These are phyloP conservation scores for Perca schrenkii DNA, from an alignment of 2,113 vertebrate species.

Conservation along the genomic window DNA sequence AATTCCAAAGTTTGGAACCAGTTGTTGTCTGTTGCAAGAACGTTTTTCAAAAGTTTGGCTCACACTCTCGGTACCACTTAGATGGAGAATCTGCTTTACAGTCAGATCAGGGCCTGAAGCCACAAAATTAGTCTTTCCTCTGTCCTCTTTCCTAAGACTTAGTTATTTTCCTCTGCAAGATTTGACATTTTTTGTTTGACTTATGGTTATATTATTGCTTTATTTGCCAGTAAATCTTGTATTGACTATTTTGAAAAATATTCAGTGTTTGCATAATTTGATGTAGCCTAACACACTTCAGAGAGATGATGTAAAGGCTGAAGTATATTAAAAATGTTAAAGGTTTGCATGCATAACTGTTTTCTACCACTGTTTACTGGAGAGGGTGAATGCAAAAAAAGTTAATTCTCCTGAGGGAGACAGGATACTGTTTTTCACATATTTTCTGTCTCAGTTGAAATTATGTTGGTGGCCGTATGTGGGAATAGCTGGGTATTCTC, in stretches of 20 bases:
- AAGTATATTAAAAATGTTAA: neutral
- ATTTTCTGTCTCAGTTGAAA: conserved; percentile 32
- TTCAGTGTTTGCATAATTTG: conserved; percentile 23
- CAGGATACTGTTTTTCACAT: neutral
- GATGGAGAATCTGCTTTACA: neutral
- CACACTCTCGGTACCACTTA: neutral
- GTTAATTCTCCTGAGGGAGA: neutral
- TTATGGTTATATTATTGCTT: neutral
- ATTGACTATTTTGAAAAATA: conserved; percentile 27
- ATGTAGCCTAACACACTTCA: conserved; percentile 14
- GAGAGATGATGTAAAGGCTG: conserved; percentile 1
- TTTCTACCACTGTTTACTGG: neutral
- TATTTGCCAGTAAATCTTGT: conserved; percentile 19
- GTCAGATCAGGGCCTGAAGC: neutral
- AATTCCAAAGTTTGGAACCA: neutral
- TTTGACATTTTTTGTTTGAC: conserved; percentile 10
- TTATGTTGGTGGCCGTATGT: neutral
- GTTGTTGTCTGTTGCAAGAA: neutral
- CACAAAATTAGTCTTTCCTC: neutral
- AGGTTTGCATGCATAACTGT: neutral
- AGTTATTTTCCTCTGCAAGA: neutral
- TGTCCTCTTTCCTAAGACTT: neutral
- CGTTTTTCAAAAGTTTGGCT: neutral
- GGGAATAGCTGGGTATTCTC: conserved; percentile 13
- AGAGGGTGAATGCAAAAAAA: neutral